phyloP scores from a whole-genome alignment of 2,113 vertebrate species.

The Cephalopholis sonnerati region DNA sequence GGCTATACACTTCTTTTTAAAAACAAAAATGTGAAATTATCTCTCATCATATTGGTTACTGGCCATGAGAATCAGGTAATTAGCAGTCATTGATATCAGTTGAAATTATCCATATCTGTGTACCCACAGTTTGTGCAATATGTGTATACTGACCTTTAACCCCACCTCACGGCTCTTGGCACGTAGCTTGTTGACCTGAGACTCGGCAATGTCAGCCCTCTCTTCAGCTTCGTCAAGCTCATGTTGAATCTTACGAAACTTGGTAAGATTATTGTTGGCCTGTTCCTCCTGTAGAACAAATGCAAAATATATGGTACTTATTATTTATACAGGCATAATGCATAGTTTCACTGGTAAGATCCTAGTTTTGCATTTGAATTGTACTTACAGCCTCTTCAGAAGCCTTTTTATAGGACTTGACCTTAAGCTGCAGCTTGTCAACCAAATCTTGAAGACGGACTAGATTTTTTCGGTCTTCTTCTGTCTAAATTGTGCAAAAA shows the following conservation, averaged over 20 bases:
- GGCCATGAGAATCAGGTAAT: no score
- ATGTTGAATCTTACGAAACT: constrained; percentile 76
- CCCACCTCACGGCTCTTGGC: constrained; percentile 18
- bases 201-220: no score
- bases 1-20: no score
- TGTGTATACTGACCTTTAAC: constrained; percentile 72
- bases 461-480: constrained; percentile 21
- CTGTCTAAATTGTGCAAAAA: constrained; percentile 3
- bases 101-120: no score
- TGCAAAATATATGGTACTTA: background rate
- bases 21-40: no score
- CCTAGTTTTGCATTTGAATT: background rate
- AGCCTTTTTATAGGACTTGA: constrained; percentile 4
- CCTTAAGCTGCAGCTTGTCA: constrained; percentile 16
- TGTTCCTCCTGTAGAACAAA: constrained; percentile 78
- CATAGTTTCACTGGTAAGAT: background rate
- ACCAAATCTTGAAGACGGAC: constrained; percentile 15
- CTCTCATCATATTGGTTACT: no score
- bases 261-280: constrained; percentile 77
- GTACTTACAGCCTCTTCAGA: constrained; percentile 10
- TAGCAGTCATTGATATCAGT: no score
- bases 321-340: background rate
- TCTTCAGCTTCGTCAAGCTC: no score
- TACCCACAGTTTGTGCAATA: no score
- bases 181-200: constrained; percentile 82